Evolutionary conservation across 2,113 vertebrate genomes (phyloP).

Genomic region (Percopsis transmontana): DNA sequence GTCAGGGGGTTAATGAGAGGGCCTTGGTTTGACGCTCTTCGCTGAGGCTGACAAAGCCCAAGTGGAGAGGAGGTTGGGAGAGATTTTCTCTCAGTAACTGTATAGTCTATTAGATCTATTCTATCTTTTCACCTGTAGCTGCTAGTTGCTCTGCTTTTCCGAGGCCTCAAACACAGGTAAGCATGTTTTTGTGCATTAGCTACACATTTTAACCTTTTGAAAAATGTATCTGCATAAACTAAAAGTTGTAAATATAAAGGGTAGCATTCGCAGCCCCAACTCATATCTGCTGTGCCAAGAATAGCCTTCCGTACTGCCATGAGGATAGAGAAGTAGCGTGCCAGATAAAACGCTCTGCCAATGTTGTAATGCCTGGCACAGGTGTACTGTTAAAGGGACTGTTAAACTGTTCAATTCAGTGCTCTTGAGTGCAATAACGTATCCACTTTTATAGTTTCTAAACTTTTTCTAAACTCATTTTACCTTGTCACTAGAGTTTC

Average conservation of each 20-base stretch:
- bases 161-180: slow-evolving; percentile 57
- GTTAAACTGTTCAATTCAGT: slow-evolving; percentile 68
- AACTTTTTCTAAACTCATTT: slow-evolving; percentile 65
- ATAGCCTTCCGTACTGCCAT: slow-evolving; percentile 51
- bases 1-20: slow-evolving; percentile 59
- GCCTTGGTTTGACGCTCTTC: slow-evolving; percentile 45
- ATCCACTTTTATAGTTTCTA: slow-evolving; percentile 60
- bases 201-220: slow-evolving; percentile 40
- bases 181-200: slow-evolving; percentile 48
- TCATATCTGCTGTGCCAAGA: slow-evolving; percentile 60
- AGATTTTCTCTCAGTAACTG: slow-evolving; percentile 58
- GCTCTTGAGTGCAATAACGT: slow-evolving; percentile 55
- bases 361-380: slow-evolving; percentile 64
- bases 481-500: slow-evolving; percentile 60
- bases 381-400: slow-evolving; percentile 69
- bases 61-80: slow-evolving; percentile 39
- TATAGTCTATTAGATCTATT: slow-evolving; percentile 24
- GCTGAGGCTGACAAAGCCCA: slow-evolving; percentile 55
- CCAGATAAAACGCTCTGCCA: slow-evolving; percentile 53
- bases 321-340: slow-evolving; percentile 50
- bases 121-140: slow-evolving; percentile 37
- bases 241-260: slow-evolving; percentile 48
- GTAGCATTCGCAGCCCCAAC: slow-evolving; percentile 48
- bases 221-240: slow-evolving; percentile 52
- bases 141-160: slow-evolving; percentile 51